Conservation (phyloP, 2,113 vertebrate species). For the Elephas maximus region DNA sequence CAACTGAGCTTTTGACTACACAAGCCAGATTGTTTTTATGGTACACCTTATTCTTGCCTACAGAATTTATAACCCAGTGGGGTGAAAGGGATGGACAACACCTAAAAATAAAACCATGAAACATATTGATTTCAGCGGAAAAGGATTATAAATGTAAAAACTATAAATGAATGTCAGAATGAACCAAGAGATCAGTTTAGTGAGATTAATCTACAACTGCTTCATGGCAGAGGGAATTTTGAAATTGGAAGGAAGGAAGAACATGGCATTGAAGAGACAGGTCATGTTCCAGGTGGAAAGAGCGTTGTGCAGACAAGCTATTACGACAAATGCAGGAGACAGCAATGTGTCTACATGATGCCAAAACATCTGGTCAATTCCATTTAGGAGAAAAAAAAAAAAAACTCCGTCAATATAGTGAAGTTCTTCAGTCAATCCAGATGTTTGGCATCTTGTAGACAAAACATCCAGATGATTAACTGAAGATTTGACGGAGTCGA, state of each 20-base stretch:
- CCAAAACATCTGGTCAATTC: conserved; percentile 83
- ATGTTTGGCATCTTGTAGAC: conserved; percentile 85
- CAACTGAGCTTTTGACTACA: not conserved
- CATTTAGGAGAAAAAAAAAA: conserved; percentile 26
- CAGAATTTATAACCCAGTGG: not conserved
- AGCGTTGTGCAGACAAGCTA: conserved; percentile 68
- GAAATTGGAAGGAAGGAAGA: conserved; percentile 58
- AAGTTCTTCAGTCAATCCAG: conserved; percentile 85
- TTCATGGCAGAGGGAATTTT: conserved; percentile 20
- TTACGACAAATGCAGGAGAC: conserved; percentile 77
- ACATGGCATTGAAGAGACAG: conserved; percentile 49
- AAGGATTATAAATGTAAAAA: not conserved
- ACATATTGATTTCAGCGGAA: not conserved
- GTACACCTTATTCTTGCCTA: not conserved
- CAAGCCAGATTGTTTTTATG: not conserved
- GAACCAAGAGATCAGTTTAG: not conserved
- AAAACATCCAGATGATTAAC: conserved; percentile 86
- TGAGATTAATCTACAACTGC: conserved; percentile 46
- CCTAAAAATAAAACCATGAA: not conserved
- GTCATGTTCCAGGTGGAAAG: conserved; percentile 74
- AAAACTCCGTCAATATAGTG: conserved; percentile 69
- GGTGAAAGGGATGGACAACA: not conserved
- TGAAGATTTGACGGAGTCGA: conserved; percentile 82
- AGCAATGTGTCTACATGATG: conserved; percentile 66
- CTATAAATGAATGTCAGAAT: not conserved